Conservation (phyloP, 2,888 invertebrate species). For the Archaeoteleia sp. region DNA sequence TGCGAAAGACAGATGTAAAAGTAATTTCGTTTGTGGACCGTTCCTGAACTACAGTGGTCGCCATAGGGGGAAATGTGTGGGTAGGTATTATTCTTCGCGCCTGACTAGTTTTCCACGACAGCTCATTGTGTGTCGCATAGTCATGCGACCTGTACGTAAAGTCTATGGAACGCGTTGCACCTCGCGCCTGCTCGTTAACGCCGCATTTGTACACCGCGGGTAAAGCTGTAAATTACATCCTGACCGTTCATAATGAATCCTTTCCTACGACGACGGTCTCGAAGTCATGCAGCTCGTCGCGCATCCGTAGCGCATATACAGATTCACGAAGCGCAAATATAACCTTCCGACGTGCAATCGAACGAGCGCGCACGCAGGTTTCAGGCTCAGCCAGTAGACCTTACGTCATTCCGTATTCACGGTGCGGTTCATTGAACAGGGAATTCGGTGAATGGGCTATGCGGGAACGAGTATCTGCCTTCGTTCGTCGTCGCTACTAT, state of each 20-base stretch:
- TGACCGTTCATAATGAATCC: conserved; percentile 60
- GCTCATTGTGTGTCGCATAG: conserved; percentile 16
- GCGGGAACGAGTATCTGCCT: conserved; percentile 47
- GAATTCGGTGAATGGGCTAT: conserved; percentile 68
- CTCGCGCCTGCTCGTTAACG: conserved; percentile 55
- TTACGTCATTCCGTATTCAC: conserved; percentile 67
- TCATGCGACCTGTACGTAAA: conserved; percentile 19
- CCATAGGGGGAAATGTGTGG: conserved; percentile 4
- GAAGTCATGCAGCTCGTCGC: conserved; percentile 28
- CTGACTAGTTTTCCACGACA: conserved; percentile 4
- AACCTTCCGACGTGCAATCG: conserved; percentile 40
- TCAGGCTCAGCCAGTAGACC: conserved; percentile 46
- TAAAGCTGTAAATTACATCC: conserved; percentile 59
- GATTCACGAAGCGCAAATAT: conserved; percentile 46
- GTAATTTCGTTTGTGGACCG: conserved; percentile 1
- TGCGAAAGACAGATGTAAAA: too few relatives aligned
- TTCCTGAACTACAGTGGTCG: not conserved
- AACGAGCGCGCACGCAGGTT: conserved; percentile 42
- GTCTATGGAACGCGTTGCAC: conserved; percentile 23
- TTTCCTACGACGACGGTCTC: conserved; percentile 36
- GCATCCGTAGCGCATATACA: conserved; percentile 33
- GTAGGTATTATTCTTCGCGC: not conserved
- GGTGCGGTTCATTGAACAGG: conserved; percentile 64
- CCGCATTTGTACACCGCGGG: conserved; percentile 38
- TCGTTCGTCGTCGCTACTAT: conserved; percentile 26